Evolutionary conservation across 2,888 invertebrate genomes (phyloP).

Genomic region (Nebria salina): DNA sequence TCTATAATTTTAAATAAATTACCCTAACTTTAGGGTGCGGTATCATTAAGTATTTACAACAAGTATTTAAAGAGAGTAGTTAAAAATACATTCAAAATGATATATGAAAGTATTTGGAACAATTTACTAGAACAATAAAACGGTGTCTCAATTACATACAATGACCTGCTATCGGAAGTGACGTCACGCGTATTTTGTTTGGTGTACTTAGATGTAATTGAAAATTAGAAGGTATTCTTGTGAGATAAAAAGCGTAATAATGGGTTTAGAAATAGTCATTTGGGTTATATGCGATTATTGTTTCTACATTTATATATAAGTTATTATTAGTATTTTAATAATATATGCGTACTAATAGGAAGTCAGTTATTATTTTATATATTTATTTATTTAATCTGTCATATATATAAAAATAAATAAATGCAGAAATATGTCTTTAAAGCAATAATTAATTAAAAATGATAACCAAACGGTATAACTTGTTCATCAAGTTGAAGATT

Average conservation of each 20-base stretch:
- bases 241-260: neutral
- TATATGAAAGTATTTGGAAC: neutral
- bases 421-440: neutral
- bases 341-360: no score
- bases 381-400: no score
- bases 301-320: no score
- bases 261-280: neutral
- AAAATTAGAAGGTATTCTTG: neutral
- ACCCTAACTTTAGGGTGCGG: no score
- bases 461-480: neutral
- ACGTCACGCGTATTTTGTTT: neutral
- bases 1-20: no score
- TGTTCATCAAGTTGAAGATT: neutral
- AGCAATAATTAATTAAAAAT: neutral
- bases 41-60: neutral
- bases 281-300: neutral
- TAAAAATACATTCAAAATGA: neutral
- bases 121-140: conserved; percentile 1
- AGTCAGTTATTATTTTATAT: no score
- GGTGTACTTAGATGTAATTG: neutral
- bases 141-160: conserved; percentile 1
- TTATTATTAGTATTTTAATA: no score
- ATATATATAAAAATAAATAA: neutral
- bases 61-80: neutral
- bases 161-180: neutral